Base-by-base conservation (phyloP, 1,140 invertebrate species). In the Bradysia coprophila region DNA sequence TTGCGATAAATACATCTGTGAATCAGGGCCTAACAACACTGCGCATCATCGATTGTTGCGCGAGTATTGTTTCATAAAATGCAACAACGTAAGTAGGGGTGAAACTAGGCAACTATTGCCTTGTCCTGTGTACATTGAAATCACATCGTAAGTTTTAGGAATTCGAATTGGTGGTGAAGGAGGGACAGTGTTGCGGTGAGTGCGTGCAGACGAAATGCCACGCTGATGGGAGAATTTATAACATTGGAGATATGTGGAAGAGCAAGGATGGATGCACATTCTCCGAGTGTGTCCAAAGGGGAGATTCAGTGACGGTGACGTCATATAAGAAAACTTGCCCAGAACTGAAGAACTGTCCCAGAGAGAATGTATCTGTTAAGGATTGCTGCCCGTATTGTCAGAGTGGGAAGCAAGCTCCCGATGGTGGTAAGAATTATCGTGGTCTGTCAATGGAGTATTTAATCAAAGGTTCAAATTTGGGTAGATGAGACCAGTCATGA, bases 211-310 rank as follows among this genome's bases (percentile, higher is more conserved):
- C 54, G 1, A 54, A 56, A 33, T 61, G 58, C 36, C 48, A 48
- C 38, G 51, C 53, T 46, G 52, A 57, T 16, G 46, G 54, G 8
- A 52, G 50, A 21, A 40, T 56, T 10, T 57, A 57, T 34, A 47
- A 50, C 1, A 41, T 56, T 22, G 58, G 58, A 1, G 49, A 57
- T 21, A 51, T 52, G 13, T 61, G 58, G 58, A 56, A 57, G 32
- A 57, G 52, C 13, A 42, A 52, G 10, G 55, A 52, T 37, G 53
- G 56, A 24, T 61, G 58, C 39, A 57, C 53, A 1, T 34, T 60
- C 13, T 34, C 52, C 24, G 56, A 60, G 38, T 61, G 58, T 36
- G 43, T 42, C 1, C 46, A 51, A 9, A 23, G 48, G 16, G 45
- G 39, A 1, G 52, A 46, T 41, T 52, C 50, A 2, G 23, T 38